Percentiles rank a stretch among this genome's conserved stretches.
Conservation (phyloP, 1,140 invertebrate species). For the Rhagoletis zephyria region DNA sequence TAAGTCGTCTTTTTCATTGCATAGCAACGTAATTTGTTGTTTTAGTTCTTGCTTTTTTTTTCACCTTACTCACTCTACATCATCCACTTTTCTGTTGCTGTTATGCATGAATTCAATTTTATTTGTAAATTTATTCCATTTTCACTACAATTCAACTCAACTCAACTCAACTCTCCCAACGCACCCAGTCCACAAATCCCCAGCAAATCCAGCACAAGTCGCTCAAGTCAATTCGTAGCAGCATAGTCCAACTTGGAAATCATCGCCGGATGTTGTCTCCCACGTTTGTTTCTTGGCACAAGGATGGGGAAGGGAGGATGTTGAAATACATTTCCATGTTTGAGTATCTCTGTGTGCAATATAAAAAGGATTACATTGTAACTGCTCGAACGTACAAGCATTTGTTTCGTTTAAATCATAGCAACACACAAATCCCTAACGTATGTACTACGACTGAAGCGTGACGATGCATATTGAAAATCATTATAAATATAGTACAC, state of each 20-base stretch:
- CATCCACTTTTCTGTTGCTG: neutral
- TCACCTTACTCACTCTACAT: neutral
- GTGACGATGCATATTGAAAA: too few species aligned
- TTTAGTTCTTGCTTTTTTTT: neutral
- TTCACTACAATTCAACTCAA: constrained; percentile 34
- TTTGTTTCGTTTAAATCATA: constrained; percentile 32
- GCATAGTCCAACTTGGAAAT: constrained; percentile 21
- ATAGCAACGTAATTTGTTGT: neutral
- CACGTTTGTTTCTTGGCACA: neutral
- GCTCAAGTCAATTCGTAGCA: constrained; percentile 13
- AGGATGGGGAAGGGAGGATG: neutral
- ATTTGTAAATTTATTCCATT: constrained; percentile 58
- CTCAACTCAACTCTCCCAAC: neutral
- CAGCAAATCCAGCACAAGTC: constrained; percentile 40
- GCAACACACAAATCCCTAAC: neutral
- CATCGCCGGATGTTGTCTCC: neutral
- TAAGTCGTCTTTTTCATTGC: neutral
- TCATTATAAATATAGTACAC: too few species aligned
- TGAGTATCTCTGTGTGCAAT: neutral
- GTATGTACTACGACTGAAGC: neutral
- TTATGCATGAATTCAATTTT: constrained; percentile 57
- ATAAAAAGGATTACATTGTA: constrained; percentile 56
- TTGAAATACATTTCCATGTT: constrained; percentile 13
- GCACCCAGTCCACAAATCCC: constrained; percentile 34
- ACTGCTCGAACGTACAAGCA: constrained; percentile 39